Evolutionary conservation across 2,797 vertebrate species (phyloP), one percentile per base, ranked within the genome.

Genomic region (Dendrocincla fuliginosa): DNA sequence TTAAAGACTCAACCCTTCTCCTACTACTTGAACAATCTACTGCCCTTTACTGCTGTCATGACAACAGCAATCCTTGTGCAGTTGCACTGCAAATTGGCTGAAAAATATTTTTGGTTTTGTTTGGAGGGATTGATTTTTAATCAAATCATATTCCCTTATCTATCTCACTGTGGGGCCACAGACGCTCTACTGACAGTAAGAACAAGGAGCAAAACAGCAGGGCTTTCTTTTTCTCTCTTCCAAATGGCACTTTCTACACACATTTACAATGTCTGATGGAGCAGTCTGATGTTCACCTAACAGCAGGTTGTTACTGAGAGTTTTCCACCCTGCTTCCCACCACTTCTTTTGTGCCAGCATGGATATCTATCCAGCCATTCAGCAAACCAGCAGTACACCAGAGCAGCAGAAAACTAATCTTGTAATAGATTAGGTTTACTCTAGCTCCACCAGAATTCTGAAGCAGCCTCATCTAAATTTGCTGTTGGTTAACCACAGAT

Each of bases 261-360:
- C 6, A n/a, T 39, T 77, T 68, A 32, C 8, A 49, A 23, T 9
- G 13, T 10, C 69, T 55, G 50, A 56, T n/a, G 20, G n/a, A 56
- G 22, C 22, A 56, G 18, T 9, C 73, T 55, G 33, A 60, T 30
- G 13, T 32, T 15, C 27, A 73, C 13, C 23, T 49, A 67, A 73
- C 1, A 85, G 24, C 0, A 0, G 13, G 32, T 10, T 80, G 53
- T 28, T 52, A 67, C 8, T 27, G 42, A 47, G 15, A 5, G 6
- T 10, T 81, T 92, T 67, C 30, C 39, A 30, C 11, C 2, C 28
- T 3, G 2, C 18, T 57, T 74, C 32, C 37, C 76, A 75, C 10
- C 10, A 30, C 32, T 17, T 69, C 27, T 44, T 83, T 22, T 74
- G 49, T 57, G 46, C 20, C 55, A 73, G 28, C 18, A 53, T 19